Conservation (phyloP, 64 coral and sea anemone genomes). For the Pocillopora damicornis region DNA sequence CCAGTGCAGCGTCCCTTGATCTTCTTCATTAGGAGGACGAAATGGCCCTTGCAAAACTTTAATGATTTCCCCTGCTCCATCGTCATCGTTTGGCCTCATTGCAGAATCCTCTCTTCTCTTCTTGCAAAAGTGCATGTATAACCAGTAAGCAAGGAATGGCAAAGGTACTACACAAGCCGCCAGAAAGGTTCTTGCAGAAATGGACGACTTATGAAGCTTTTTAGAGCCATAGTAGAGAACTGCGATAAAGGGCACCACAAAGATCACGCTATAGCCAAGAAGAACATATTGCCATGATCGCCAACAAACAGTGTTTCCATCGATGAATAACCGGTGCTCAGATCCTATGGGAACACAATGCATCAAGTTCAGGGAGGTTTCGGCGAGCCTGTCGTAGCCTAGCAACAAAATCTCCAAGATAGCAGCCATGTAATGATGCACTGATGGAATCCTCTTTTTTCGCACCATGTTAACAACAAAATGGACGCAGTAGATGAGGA, state of each 20-base stretch:
- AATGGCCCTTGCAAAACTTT: conserved; percentile 59
- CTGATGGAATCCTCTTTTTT: background rate
- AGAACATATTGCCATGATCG: conserved; percentile 65
- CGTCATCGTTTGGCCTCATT: background rate
- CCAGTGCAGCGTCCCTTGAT: conserved; percentile 64
- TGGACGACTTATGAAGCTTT: conserved; percentile 6
- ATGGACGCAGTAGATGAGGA: conserved; percentile 18
- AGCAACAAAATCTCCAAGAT: conserved; percentile 63
- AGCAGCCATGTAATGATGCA: conserved; percentile 53
- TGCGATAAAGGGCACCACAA: conserved; percentile 62
- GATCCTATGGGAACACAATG: conserved; percentile 25
- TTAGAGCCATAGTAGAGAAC: conserved; percentile 54
- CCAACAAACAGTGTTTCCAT: conserved; percentile 70
- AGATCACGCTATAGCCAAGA: conserved; percentile 46
- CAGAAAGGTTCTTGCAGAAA: conserved; percentile 40
- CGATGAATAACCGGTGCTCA: conserved; percentile 44
- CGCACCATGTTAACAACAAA: background rate
- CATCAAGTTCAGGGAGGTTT: conserved; percentile 62
- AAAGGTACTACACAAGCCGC: conserved; percentile 65
- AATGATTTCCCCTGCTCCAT: conserved; percentile 8
- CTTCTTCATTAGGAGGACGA: background rate
- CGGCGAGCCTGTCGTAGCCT: conserved; percentile 56
- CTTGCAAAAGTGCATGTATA: background rate
- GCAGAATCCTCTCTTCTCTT: background rate
- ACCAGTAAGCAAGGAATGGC: conserved; percentile 66